Evolutionary conservation across 2,113 vertebrate species (phyloP).

Genomic region (Neomonachus schauinslandi): DNA sequence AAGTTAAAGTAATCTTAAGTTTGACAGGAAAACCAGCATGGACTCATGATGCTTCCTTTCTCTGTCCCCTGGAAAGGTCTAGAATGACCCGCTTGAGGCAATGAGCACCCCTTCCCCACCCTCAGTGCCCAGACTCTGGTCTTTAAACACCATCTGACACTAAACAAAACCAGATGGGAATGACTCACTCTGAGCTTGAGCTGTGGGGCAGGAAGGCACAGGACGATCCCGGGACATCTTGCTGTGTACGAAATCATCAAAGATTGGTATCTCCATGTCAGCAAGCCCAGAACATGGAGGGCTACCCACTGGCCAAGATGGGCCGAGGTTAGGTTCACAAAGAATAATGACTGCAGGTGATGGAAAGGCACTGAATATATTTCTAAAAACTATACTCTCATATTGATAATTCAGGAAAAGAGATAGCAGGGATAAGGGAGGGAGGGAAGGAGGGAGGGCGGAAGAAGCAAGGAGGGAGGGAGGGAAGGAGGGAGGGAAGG

Average conservation of each 20-base stretch:
- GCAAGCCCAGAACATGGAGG: neutral
- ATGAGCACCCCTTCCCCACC: accelerated
- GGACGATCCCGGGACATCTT: neutral
- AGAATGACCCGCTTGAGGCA: neutral
- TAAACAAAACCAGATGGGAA: neutral
- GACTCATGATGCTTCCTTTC: neutral
- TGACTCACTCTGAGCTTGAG: neutral
- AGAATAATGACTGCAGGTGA: neutral
- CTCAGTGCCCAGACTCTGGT: no score
- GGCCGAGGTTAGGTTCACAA: neutral
- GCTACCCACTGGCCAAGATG: neutral
- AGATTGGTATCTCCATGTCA: neutral
- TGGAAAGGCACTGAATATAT: neutral
- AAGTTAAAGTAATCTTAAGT: neutral
- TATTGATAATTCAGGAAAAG: neutral
- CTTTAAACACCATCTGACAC: neutral
- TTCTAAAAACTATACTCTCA: neutral
- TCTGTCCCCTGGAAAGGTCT: neutral
- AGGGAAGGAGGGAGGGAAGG: no score
- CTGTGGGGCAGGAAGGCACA: neutral
- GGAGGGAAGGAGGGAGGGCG: no score
- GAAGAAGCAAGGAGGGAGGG: no score
- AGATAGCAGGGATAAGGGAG: neutral
- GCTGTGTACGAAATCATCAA: neutral
- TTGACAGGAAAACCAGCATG: neutral